Evolutionary conservation across 2,797 vertebrate species (phyloP), one percentile per base, ranked within the genome.

Genomic region (Bryconaethiops microstoma): DNA sequence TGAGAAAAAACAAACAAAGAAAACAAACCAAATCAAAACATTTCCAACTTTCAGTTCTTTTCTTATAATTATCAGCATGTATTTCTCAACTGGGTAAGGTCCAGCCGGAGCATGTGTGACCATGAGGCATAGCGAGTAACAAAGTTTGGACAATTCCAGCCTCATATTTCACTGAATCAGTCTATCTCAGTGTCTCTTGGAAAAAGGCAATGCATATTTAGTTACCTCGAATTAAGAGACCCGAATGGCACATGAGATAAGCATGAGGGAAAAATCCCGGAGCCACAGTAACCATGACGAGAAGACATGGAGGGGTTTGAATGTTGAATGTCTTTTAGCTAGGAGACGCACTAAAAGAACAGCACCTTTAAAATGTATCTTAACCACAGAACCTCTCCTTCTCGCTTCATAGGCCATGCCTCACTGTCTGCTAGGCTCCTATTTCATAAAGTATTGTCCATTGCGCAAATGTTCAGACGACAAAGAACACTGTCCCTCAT

Each of bases 281-380:
- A 72, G 57, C 21, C 17, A 50, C 75, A 57, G 62, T 60, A 76
- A 79, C 54, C 79, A 55, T 75, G 76, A 82, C 10, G 50, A 76
- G 13, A 75, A 60, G 60, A 45, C 35, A 69, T 52, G 21, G 60
- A 71, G 72, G 74, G 70, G 50, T 73, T 63, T 50, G 35, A 62
- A 70, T 73, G 63, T 64, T 71, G 63, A 77, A 76, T 73, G 77
- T 86, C 87, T 85, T 78, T 85, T 80, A 88, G 87, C 86, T 71
- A 70, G 67, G 77, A 86, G 89, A 79, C 90, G 92, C 87, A 90
- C 87, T 77, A 86, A 84, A 92, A 92, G 89, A 92, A 92, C 90
- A 94, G 93, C 94, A 95, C 93, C 94, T 90, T 94, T 93, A 90
- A 92, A 91, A 92, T 90, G 81, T 81, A 89, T 88, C 87, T 92